A percentile compares a stretch with the other conserved stretches of the same genome.
Conservation (phyloP, 2,113 vertebrate species). For the Rhinolophus sinicus region DNA sequence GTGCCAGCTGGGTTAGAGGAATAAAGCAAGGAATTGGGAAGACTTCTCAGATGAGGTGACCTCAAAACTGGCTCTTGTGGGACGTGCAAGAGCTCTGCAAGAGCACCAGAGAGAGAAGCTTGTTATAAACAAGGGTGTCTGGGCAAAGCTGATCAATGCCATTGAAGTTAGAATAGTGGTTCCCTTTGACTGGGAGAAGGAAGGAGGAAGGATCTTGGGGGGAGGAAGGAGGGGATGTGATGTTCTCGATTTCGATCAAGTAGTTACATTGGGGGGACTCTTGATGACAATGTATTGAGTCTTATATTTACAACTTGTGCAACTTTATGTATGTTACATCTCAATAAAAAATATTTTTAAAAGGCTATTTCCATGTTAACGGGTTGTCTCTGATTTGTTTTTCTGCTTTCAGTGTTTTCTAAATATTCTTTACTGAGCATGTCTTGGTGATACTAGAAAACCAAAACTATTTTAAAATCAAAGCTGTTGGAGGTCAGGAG, state of each 20-base stretch:
- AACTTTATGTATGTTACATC: neutral
- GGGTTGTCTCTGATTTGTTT: neutral
- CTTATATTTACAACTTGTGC: neutral
- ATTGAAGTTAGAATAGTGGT: neutral
- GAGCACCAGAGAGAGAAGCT: neutral
- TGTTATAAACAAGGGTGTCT: neutral
- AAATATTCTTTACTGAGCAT: neutral
- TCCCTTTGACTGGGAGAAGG: neutral
- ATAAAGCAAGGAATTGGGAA: neutral
- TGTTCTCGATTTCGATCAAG: neutral
- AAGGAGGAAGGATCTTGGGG: neutral
- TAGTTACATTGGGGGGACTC: too few species aligned
- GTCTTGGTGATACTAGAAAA: neutral
- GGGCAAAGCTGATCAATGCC: neutral
- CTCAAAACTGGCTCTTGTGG: neutral
- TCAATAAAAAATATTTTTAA: neutral
- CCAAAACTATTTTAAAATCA: neutral
- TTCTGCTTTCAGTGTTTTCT: neutral
- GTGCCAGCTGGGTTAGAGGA: accelerated
- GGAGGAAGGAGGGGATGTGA: neutral
- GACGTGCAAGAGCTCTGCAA: neutral
- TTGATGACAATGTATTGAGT: neutral
- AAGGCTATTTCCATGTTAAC: neutral
- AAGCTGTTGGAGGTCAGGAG: neutral
- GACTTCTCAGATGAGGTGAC: neutral